Evolutionary conservation across 2,888 invertebrate species (phyloP).

Genomic region (Aleiodes testaceus): DNA sequence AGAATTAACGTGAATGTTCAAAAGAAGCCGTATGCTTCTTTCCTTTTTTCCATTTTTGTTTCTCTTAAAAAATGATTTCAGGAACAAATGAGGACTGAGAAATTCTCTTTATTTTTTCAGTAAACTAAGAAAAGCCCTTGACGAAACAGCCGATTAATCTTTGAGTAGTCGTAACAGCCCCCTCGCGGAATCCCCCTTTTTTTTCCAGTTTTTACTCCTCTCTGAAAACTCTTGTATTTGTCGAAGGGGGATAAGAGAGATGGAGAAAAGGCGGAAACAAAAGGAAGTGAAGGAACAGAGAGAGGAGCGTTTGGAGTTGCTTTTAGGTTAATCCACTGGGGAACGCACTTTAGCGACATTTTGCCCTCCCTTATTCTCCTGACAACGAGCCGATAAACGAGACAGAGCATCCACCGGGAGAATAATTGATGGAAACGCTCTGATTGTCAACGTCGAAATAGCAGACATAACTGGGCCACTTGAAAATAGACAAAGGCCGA

Average conservation of each 20-base stretch:
- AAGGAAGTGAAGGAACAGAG: constrained; percentile 19
- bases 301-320: constrained; percentile 26
- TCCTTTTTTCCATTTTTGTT: not conserved
- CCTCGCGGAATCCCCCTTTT: constrained; percentile 48
- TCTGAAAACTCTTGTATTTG: constrained; percentile 21
- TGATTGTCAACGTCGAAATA: constrained; percentile 38
- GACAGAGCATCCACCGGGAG: constrained; percentile 20
- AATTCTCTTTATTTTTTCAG: constrained; percentile 15
- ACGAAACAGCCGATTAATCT: constrained; percentile 51
- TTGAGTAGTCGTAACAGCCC: constrained; percentile 59
- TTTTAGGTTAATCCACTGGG: constrained; percentile 38
- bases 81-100: not conserved
- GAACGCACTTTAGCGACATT: constrained; percentile 33
- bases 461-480: constrained; percentile 34
- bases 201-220: constrained; percentile 4
- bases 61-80: constrained; percentile 5
- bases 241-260: constrained; percentile 16
- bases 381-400: constrained; percentile 28
- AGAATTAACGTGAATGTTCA: not conserved
- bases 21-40: not conserved
- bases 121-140: constrained; percentile 17
- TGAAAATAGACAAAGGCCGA: constrained; percentile 19
- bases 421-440: constrained; percentile 40
- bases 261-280: constrained; percentile 1
- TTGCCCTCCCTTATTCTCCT: constrained; percentile 2